Percentiles rank a stretch among this genome's conserved stretches.
These are phyloP conservation scores for Macrosteles quadrilineatus DNA, from an alignment of 1,140 invertebrate species.

Conservation along the genomic window DNA sequence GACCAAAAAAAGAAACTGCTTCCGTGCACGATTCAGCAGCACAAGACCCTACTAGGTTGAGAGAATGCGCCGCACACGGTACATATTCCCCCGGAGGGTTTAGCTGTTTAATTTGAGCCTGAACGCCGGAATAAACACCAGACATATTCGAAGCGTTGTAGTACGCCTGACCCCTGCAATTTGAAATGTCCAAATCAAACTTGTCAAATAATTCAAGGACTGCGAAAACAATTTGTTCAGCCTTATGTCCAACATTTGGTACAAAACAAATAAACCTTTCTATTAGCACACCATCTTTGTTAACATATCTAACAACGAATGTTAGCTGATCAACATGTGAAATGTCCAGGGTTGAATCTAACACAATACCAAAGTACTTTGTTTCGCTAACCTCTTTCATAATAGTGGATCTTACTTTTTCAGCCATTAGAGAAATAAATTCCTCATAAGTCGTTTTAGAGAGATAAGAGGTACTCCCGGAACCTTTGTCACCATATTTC, in stretches of 20 bases:
- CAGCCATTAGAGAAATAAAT: conserved; percentile 37
- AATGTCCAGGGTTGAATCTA: too few species aligned
- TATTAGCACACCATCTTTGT: background rate
- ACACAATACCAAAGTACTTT: too few species aligned
- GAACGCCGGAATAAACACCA: conserved; percentile 41
- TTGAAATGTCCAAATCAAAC: conserved; percentile 31
- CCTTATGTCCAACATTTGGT: conserved; percentile 27
- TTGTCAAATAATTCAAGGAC: conserved; percentile 27
- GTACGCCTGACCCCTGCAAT: conserved; percentile 42
- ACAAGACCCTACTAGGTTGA: too few species aligned
- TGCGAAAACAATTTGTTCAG: conserved; percentile 22
- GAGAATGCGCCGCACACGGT: conserved; percentile 46
- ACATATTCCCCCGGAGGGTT: conserved; percentile 41
- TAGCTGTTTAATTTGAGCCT: conserved; percentile 45
- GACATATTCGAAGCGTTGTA: conserved; percentile 43
- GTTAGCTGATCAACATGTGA: too few species aligned
- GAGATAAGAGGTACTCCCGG: conserved; percentile 36
- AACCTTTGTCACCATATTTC: conserved; percentile 34
- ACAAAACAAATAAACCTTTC: conserved; percentile 28
- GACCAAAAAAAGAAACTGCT: conserved; percentile 14
- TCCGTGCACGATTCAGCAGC: too few species aligned
- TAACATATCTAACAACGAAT: too few species aligned
- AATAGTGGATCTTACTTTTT: conserved; percentile 30
- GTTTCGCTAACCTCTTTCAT: conserved; percentile 2
- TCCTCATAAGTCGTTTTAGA: conserved; percentile 36